Base-by-base conservation (phyloP, 2,888 invertebrate species). In the Catocala nupta region DNA sequence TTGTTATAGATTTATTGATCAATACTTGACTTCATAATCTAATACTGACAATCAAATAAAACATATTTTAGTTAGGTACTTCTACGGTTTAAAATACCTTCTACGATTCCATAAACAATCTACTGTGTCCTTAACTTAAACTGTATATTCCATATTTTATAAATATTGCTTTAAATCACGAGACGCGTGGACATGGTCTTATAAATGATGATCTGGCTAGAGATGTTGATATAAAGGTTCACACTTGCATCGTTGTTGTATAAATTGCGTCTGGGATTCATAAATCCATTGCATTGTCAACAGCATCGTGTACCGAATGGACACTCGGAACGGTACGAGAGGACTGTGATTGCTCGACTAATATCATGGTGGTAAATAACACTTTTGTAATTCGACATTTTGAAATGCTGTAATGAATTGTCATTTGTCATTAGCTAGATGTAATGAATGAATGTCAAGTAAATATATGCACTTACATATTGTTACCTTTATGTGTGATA, bases 161-260 rank as follows among this genome's bases (percentile, higher is more conserved):
- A 61, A 68, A 69, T 65, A 71, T 67, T 75, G 73, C 69, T 70
- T 78, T 86, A 84, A 83, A 85, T 84, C 80, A 75, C 67, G 71
- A 71, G 71, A 68, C 73, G 71, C 71, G 63, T 73, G 74, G 76
- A 82, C 80, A 72, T 65, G 71, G 76, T 76, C 81, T 81, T 85
- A 89, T 89, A 88, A 87, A 89, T 85, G 82, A 85, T 81, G 84
- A 86, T 85, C 81, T 78, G 82, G 80, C 78, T 72, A 73, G 75
- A 75, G 73, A 71, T 84, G 86, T 89, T 89, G 88, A 88, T 89
- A 87, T 86, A 87, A 85, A 84, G 76, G 87, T 89, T 89, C 85
- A 87, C 88, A 88, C 90, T 86, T 81, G 81, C 68, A 65, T 65
- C 65, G 61, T 59, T 57, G 63, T 71, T 77, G 75, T 80, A 80